Evolutionary conservation across 2,797 vertebrate species (phyloP).

Genomic region (Nyctibius grandis): DNA sequence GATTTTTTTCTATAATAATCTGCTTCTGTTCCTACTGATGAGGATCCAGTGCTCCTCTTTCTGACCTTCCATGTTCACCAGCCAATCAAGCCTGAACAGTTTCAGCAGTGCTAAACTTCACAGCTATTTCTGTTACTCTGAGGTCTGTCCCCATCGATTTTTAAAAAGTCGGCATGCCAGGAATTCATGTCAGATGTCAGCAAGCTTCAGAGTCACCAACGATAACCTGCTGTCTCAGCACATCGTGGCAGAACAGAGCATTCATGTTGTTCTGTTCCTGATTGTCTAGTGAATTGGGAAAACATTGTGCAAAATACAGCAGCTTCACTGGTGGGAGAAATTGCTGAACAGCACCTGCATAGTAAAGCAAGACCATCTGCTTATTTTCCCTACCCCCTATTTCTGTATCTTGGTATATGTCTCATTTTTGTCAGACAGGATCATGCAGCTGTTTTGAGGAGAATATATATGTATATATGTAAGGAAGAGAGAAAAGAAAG

Average conservation of each 20-base stretch:
- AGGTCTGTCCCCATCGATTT: slow-evolving; percentile 72
- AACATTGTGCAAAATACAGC: slow-evolving; percentile 65
- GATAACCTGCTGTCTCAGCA: slow-evolving; percentile 75
- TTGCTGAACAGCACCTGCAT: slow-evolving; percentile 66
- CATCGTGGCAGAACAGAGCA: slow-evolving; percentile 36
- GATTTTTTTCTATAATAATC: slow-evolving; percentile 63
- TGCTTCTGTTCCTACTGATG: slow-evolving; percentile 67
- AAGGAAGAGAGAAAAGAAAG: neutral
- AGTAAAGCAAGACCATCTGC: slow-evolving; percentile 70
- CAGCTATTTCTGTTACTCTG: slow-evolving; percentile 66
- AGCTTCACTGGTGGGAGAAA: slow-evolving; percentile 64
- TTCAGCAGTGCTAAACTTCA: slow-evolving; percentile 70
- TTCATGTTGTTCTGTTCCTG: slow-evolving; percentile 61
- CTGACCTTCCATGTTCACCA: slow-evolving; percentile 65
- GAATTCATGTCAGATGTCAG: slow-evolving; percentile 75
- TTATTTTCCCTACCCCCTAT: neutral
- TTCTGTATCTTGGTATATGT: neutral
- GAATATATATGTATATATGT: neutral
- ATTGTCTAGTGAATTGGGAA: slow-evolving; percentile 73
- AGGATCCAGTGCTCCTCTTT: slow-evolving; percentile 56
- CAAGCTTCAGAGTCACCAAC: slow-evolving; percentile 62
- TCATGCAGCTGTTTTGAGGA: neutral
- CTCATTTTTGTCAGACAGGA: slow-evolving; percentile 3
- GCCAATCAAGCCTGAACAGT: slow-evolving; percentile 63
- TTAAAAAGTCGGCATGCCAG: slow-evolving; percentile 68